Base-by-base conservation (phyloP, 2,888 invertebrate species). In the Thereva nobilitata region DNA sequence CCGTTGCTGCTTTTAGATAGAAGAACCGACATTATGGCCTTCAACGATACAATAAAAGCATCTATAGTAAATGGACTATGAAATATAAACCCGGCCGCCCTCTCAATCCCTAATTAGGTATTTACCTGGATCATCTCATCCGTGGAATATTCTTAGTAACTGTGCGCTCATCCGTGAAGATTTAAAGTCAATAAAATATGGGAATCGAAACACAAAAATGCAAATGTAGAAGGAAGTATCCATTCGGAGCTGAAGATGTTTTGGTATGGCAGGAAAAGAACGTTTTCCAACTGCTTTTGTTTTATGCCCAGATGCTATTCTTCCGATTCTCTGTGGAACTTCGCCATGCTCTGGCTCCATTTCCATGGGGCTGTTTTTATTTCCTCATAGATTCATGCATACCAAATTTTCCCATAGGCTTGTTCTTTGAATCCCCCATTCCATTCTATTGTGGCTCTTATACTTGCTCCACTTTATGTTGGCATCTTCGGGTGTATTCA, bases 171-270 rank as follows among this genome's bases (percentile, higher is more conserved):
- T 50, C 61, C 50, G 42, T 61, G 50, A 61, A 61, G 61, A 61
- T 61, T 61, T 61, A 61, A 61, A 61, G 50, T 61, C 61, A 61
- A 61, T 61, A 61, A 61, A 61, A 61, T 49, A 61, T 61, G 61
- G 50, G 61, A 61, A 50, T 49, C 50, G 61, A 61, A 61, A 42
- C 61, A 50, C 61, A 50, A 61, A 61, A 61, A 61, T 61, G 61
- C 61, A 61, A 61, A 61, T 61, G 57, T 37, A 59, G 47, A 35
- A 38, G 53, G 53, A 35, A 53, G 37, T 40, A 34, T 47, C n/a
- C 57, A 47, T 7, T 40, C 34, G 23, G 5, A 53, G 38, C 5
- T n/a, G 5, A 7, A 50, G 23, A 23, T 50, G 40, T 44, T 42
- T 23, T 41, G 42, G 56, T 44, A 34, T 10, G 45, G 57, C 57